Evolutionary conservation across 2,888 invertebrate genomes (phyloP), one percentile per base, ranked within the genome.

Genomic region (Troglohyphantes excavatus): DNA sequence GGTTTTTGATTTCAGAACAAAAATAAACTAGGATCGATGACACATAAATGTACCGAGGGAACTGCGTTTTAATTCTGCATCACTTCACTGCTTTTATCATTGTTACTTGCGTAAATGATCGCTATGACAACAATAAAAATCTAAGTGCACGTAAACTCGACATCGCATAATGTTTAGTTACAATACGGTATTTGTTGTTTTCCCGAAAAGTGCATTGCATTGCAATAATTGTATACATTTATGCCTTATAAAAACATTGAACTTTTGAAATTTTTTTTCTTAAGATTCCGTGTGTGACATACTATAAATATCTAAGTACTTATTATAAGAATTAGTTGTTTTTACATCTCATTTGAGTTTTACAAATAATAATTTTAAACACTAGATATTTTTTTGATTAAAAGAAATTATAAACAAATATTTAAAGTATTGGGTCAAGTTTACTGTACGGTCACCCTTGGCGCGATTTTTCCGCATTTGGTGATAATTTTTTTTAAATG

Each of bases 121-220:
- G 67, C 75, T 76, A 85, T 85, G 84, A 85, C 84, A 85, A 85
- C 75, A 85, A 75, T 73, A 43, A 85, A 53, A 59, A 68, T 76
- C 68, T 39, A 68, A 76, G 39, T 73, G 17, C 29, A 29, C 33
- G 53, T 53, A 39, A 39, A 53, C 53, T 53, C 53, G 5, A 53
- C 53, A 53, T n/a, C n/a, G 53, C n/a, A n/a, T 5, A 53, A 53
- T 53, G 53, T 21, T 65, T 23, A 7, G 19, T 65, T 3, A 19
- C 53, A 53, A n/a, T n/a, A 53, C 17, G 53, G 53, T 17, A 5
- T 53, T 53, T 1, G n/a, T 39, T 13, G 7, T 53, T n/a, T n/a
- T 9, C n/a, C 0, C 17, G 17, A 33, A 33, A 1, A 29, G 29
- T 68, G 19, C n/a, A 68, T 33, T 68, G 68, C 68, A 68, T 68